Evolutionary conservation across 2,888 invertebrate species (phyloP).

Genomic region (Andrena haemorrhoa): DNA sequence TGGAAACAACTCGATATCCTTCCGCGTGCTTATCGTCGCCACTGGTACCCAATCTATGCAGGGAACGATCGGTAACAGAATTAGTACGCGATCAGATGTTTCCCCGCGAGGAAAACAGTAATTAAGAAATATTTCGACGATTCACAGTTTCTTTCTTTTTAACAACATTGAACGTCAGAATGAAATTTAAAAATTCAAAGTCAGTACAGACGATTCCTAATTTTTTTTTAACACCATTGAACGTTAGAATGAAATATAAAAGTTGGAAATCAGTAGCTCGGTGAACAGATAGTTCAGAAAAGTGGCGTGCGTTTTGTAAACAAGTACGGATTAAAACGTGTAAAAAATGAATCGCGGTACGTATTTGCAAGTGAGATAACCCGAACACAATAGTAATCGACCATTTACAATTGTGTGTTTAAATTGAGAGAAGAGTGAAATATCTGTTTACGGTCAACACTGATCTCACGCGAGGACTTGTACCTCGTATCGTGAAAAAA

Average conservation of each 20-base stretch:
- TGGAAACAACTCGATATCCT: constrained; percentile 88
- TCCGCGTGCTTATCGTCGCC: constrained; percentile 89
- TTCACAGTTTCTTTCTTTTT: too few species aligned
- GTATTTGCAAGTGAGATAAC: background rate
- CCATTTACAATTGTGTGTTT: background rate
- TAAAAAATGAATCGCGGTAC: background rate
- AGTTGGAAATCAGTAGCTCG: too few species aligned
- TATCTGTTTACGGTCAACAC: background rate
- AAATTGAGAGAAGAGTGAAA: background rate
- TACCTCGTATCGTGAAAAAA: background rate
- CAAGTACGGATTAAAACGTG: background rate
- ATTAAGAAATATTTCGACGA: background rate
- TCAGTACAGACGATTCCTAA: too few species aligned
- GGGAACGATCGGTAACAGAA: background rate
- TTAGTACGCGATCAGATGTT: background rate
- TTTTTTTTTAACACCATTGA: background rate
- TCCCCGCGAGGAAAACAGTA: background rate
- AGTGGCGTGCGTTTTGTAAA: background rate
- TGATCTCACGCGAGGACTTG: background rate
- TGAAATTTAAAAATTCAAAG: too few species aligned
- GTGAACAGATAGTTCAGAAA: background rate
- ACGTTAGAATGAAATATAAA: background rate
- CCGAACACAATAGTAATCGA: background rate
- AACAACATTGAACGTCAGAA: too few species aligned
- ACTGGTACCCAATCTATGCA: constrained; percentile 90